Conservation (phyloP, 2,797 vertebrate species). For the Anabacerthia variegaticeps region DNA sequence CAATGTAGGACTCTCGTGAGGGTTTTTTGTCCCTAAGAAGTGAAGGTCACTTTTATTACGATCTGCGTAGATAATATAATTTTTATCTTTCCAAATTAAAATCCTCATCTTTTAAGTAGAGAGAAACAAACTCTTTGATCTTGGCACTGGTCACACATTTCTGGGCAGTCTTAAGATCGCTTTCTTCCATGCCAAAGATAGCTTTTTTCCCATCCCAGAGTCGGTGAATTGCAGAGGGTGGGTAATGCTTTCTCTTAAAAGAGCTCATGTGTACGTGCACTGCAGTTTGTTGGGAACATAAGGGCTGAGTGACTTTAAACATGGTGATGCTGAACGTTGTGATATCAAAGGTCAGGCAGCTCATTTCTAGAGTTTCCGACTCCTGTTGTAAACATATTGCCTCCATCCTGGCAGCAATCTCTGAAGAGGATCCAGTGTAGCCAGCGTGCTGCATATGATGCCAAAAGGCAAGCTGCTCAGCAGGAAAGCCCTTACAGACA, state of each 20-base stretch:
- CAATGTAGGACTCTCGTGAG: neutral
- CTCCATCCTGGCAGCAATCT: neutral
- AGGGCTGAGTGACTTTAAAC: neutral
- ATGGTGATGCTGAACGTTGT: neutral
- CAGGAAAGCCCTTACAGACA: neutral
- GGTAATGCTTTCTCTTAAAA: neutral
- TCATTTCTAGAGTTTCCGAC: neutral
- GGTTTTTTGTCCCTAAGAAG: rapidly evolving
- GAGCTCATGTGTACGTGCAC: rapidly evolving
- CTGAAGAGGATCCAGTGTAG: rapidly evolving
- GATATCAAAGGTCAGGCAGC: neutral
- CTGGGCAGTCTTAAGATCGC: neutral
- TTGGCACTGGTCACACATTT: neutral
- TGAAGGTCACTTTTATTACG: rapidly evolving
- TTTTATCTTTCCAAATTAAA: neutral
- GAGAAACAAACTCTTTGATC: rapidly evolving
- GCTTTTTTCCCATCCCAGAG: too few relatives aligned
- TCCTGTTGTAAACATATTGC: neutral
- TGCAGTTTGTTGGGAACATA: neutral
- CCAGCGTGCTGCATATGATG: neutral
- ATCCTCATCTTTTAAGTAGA: neutral
- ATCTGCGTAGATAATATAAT: neutral
- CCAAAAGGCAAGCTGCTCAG: neutral
- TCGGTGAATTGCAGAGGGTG: neutral
- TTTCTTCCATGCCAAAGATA: neutral